Base-by-base conservation (phyloP, 92 coral and sea anemone species). In the Virgularia gustaviana region DNA sequence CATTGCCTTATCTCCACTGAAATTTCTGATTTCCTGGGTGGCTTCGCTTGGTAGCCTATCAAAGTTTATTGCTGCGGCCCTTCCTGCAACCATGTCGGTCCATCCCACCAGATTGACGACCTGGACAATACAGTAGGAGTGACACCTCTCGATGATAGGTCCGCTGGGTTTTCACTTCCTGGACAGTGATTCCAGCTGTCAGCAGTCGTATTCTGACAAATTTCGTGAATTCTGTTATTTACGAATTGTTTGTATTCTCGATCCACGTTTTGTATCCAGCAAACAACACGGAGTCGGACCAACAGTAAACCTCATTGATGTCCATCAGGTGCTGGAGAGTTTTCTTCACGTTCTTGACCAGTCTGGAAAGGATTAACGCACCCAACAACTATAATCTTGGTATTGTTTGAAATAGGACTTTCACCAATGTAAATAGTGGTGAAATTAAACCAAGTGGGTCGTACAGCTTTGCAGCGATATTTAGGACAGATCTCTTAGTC, bases 361-460 rank as follows among this genome's bases (percentile, higher is more conserved):
- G 34, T 37, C 80, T 73, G 41, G 83, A 57, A 47, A 71, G 75
- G 32, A 71, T 62, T 22, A 82, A 31, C 15, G 76, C 71, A 38
- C 55, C 68, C 45, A 71, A 36, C 29, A 62, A 30, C 36, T 62
- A 43, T n/a, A 62, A 41, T 18, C 70, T 33, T 62, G 47, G 70
- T 62, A 62, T 36, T 33, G 70, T 30, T 65, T 66, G 88, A 65
- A 78, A 73, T 67, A 83, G 58, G 32, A 78, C 51, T 53, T 78
- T 83, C 59, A 63, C 62, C 31, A 53, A 70, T 5, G 64, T 83
- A 47, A 79, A 71, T 49, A 83, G 66, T 20, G 81, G 84, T 37
- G 72, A 74, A 63, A 83, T 55, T 41, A 71, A 44, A 61, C 88
- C 81, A 19, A 83, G 64, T 0, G 81, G 88, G 64, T 83, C 88